Percentiles rank a stretch among this genome's conserved stretches.
These are phyloP conservation scores for Corapipo altera DNA, from an alignment of 2,113 vertebrate genomes.

Conservation along the genomic window DNA sequence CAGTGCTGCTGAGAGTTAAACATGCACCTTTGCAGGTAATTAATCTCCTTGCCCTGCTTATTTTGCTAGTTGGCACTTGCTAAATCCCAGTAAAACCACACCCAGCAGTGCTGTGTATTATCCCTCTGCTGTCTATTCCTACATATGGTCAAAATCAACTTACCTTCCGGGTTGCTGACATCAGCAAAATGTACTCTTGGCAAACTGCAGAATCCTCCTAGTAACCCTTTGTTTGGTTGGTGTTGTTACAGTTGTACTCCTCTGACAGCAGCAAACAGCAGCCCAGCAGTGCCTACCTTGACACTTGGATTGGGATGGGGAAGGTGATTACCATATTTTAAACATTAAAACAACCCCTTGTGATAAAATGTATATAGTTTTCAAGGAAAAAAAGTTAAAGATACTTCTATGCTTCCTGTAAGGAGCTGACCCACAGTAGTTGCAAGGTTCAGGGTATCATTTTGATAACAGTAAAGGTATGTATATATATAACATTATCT, in stretches of 20 bases:
- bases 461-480: not conserved
- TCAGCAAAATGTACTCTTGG: constrained; percentile 73
- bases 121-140: constrained; percentile 76
- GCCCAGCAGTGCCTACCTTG: not conserved
- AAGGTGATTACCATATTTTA: not conserved
- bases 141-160: constrained; percentile 81
- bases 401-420: not conserved
- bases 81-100: constrained; percentile 76
- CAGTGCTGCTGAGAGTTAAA: constrained; percentile 33
- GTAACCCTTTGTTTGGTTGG: constrained; percentile 76
- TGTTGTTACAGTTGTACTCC: constrained; percentile 37
- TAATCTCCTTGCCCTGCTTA: constrained; percentile 76
- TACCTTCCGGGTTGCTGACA: constrained; percentile 79
- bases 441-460: not conserved
- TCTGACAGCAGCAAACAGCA: constrained; percentile 51
- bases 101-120: constrained; percentile 75
- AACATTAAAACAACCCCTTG: not conserved
- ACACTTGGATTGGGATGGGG: not conserved
- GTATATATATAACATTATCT: not conserved
- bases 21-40: constrained; percentile 78
- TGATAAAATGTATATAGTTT: not conserved
- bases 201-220: constrained; percentile 67
- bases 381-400: not conserved
- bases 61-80: constrained; percentile 80
- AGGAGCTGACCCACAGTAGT: not conserved